Percentiles rank a stretch among this genome's conserved stretches.
Evolutionary conservation across 2,797 vertebrate genomes (phyloP).

Genomic region (Hippocampus kuda): DNA sequence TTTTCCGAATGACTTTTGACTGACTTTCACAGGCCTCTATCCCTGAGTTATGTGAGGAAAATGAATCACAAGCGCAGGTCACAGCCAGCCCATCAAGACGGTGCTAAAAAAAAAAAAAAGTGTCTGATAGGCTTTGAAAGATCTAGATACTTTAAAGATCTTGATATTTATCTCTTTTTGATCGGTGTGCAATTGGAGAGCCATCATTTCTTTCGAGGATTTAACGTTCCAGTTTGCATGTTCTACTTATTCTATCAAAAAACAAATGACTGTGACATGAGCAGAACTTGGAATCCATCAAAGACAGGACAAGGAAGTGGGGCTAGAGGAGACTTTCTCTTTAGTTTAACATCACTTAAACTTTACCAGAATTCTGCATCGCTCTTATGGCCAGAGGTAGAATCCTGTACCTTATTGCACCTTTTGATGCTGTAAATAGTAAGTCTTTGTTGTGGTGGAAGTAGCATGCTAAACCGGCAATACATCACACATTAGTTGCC

Average conservation of each 20-base stretch:
- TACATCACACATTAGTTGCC: too few relatives aligned
- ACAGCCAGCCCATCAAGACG: slow-evolving; percentile 6
- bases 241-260: neutral
- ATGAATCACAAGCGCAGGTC: slow-evolving; percentile 13
- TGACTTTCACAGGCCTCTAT: slow-evolving; percentile 39
- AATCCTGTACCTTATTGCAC: too few relatives aligned
- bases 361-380: neutral
- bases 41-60: slow-evolving; percentile 33
- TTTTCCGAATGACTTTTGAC: slow-evolving; percentile 33
- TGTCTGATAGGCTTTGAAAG: neutral
- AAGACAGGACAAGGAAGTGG: too few relatives aligned
- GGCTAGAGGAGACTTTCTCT: too few relatives aligned
- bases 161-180: neutral
- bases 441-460: too few relatives aligned
- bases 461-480: too few relatives aligned
- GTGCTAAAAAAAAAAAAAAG: neutral
- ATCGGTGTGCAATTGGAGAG: neutral
- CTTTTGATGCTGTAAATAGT: too few relatives aligned
- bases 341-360: neutral
- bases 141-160: neutral
- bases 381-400: too few relatives aligned
- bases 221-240: neutral
- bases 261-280: neutral
- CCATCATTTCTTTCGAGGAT: neutral
- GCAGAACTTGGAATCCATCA: too few relatives aligned